Evolutionary conservation across 1,140 invertebrate genomes (phyloP).

Genomic region (Linepithema humile): DNA sequence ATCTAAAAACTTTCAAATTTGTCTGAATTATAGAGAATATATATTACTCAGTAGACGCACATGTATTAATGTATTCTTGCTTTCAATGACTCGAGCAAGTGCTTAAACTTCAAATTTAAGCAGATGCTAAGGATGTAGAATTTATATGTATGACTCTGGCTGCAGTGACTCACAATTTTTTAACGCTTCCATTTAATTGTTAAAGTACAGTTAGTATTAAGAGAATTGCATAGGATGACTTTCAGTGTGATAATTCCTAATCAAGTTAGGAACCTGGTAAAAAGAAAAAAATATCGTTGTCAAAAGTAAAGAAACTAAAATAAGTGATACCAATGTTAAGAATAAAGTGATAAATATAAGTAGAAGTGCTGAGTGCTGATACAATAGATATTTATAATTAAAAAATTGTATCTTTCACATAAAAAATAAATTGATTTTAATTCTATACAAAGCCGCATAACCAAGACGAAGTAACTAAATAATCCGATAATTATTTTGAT

Average conservation of each 20-base stretch:
- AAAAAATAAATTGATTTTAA: constrained; percentile 53
- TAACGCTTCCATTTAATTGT: constrained; percentile 52
- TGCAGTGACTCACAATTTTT: constrained; percentile 28
- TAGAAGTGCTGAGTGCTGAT: constrained; percentile 1
- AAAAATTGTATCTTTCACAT: constrained; percentile 44
- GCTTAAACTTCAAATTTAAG: constrained; percentile 53
- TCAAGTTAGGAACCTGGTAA: constrained; percentile 27
- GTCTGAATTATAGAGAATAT: too few relatives aligned
- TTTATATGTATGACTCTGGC: constrained; percentile 15
- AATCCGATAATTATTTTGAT: too few relatives aligned
- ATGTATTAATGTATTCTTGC: constrained; percentile 48
- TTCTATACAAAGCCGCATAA: not conserved
- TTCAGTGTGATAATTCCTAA: constrained; percentile 66
- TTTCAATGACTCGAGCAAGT: constrained; percentile 42
- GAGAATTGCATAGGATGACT: constrained; percentile 37
- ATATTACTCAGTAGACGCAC: constrained; percentile 33
- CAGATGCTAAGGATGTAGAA: constrained; percentile 26
- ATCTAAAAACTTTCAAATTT: constrained; percentile 1
- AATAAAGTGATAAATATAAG: constrained; percentile 51
- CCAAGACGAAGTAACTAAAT: not conserved
- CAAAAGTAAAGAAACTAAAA: not conserved
- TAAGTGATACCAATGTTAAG: constrained; percentile 31
- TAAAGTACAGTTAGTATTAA: constrained; percentile 39
- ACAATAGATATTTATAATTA: constrained; percentile 26
- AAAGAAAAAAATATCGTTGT: constrained; percentile 32